Percentiles rank a stretch among this genome's conserved stretches.
Evolutionary conservation across 2,797 vertebrate species (phyloP).

Genomic region (Helicolenus hilgendorfi): DNA sequence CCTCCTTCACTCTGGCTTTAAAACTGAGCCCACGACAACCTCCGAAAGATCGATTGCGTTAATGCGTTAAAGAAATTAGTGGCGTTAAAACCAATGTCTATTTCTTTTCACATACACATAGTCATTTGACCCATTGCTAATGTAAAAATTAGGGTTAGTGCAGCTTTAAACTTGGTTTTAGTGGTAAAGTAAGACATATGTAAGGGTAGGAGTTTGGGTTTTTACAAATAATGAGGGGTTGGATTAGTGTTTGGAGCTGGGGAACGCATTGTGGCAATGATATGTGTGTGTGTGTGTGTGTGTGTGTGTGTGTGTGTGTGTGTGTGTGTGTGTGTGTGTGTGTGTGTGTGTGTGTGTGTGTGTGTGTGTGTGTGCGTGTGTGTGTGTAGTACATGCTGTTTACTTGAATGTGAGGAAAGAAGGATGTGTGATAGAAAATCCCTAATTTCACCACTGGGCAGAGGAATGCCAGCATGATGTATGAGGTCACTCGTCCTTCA

Average conservation of each 20-base stretch:
- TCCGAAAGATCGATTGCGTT: accelerated
- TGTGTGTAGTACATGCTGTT: neutral
- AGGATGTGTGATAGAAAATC: constrained; percentile 72
- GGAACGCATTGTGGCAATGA: neutral
- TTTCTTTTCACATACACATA: neutral
- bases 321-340: neutral
- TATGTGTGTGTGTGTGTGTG: neutral
- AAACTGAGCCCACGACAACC: too few species aligned
- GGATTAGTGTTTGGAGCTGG: neutral
- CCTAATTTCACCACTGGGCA: constrained; percentile 74
- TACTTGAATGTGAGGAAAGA: constrained; percentile 14
- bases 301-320: neutral
- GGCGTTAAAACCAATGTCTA: too few species aligned
- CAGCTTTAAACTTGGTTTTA: neutral
- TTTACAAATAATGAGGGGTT: accelerated
- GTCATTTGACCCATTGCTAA: neutral
- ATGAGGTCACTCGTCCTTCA: constrained; percentile 84
- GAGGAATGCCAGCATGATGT: constrained; percentile 77
- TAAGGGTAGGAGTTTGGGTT: neutral
- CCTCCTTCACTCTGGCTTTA: too few species aligned
- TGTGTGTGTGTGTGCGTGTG: neutral
- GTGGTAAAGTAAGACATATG: neutral
- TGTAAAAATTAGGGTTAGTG: neutral
- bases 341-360: constrained; percentile 1
- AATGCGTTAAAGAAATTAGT: too few species aligned